Base-by-base conservation (phyloP, 1,140 invertebrate species). In the Epicauta chinensis region DNA sequence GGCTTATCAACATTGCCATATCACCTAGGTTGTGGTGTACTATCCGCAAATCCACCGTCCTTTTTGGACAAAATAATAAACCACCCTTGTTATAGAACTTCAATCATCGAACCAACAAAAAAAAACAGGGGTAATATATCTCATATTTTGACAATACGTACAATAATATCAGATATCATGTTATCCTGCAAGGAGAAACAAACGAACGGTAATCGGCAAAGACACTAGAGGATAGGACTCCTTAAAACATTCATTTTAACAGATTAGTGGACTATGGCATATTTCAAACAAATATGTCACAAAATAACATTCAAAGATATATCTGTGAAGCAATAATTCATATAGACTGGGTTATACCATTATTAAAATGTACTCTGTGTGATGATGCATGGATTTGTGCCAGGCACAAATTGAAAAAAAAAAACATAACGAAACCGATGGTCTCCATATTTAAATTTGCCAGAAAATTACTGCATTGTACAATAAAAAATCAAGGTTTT, bases 1-100 rank as follows among this genome's bases (percentile, higher is more conserved):
- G 61, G 55, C 58, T 62, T 62, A 62, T 62, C 61, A 55, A 53
- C 53, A 51, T 49, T 36, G 45, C 49, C 40, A 49, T 51, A 56
- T 52, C 56, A 58, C 48, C 50, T 53, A 40, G 31, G 32, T 7
- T 5, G 23, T 23, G 23, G 0, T 3, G 23, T 23, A 23, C n/a
- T 16, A 11, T n/a, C 17, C 31, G 55, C 59, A 58, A 58, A 60
- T 60, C 59, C 59, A 15, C 39, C 29, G 51, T 44, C 51, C 52
- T 55, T 43, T 60, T 60, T 56, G 46, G 59, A 56, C 38, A 41
- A 43, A 43, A 52, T 58, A 60, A 60, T 60, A 55, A 60, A 60
- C 59, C 59, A 51, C 55, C 34, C 23, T 23, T n/a, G 10, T 12
- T 34, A 3, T 12, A 11, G 11, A 34, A 34, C 32, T n/a, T 34